Evolutionary conservation across 2,888 invertebrate genomes (phyloP).

Genomic region (Limnephilus auricula): DNA sequence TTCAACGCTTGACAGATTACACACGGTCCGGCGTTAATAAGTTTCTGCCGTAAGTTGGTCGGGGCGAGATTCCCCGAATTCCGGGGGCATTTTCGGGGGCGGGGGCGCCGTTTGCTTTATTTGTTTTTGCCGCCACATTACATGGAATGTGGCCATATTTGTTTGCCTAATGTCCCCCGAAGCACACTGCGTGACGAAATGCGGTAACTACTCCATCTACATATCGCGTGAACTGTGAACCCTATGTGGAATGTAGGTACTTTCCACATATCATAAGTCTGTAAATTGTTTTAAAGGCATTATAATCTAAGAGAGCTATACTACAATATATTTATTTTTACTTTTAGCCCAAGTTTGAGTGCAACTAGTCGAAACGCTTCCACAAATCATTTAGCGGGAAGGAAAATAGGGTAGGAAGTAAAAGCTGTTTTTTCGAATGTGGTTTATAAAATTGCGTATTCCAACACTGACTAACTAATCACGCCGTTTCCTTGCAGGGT

Average conservation of each 20-base stretch:
- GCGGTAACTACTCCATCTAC: background rate
- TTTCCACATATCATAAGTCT: background rate
- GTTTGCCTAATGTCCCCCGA: slow-evolving; percentile 36
- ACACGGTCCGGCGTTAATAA: slow-evolving; percentile 29
- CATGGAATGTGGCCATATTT: slow-evolving; percentile 46
- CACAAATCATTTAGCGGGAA: background rate
- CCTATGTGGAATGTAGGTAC: background rate
- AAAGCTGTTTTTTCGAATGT: background rate
- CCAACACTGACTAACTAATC: background rate
- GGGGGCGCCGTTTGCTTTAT: slow-evolving; percentile 42
- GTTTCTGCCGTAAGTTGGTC: background rate
- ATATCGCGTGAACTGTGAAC: background rate
- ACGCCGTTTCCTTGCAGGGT: too few species aligned
- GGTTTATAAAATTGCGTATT: background rate
- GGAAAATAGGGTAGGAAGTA: background rate
- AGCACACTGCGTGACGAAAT: slow-evolving; percentile 39
- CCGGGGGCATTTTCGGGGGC: background rate
- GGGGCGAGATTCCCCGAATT: background rate
- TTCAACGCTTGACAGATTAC: slow-evolving; percentile 29
- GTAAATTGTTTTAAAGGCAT: background rate
- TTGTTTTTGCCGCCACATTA: slow-evolving; percentile 46
- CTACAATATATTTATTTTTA: background rate
- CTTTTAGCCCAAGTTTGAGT: background rate
- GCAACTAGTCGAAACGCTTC: background rate
- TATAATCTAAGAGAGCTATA: background rate